Evolutionary conservation across 2,797 vertebrate genomes (phyloP).

Genomic region (Urophycis tenuis): DNA sequence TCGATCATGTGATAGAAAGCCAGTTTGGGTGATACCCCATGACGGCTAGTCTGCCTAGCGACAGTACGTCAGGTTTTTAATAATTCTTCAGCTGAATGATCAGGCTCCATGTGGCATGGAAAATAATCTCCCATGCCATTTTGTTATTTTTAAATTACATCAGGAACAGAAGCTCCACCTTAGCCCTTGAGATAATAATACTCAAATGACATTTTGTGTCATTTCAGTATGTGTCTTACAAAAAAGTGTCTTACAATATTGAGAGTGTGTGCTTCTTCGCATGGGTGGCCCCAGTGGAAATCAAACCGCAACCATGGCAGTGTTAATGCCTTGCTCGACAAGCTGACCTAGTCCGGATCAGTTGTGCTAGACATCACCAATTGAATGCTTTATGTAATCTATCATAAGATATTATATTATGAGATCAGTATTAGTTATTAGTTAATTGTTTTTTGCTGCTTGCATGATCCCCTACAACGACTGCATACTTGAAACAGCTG

Average conservation of each 20-base stretch:
- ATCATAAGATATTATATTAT: neutral
- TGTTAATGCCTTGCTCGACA: constrained; percentile 2
- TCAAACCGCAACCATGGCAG: neutral
- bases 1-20: too few species aligned
- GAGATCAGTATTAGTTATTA: neutral
- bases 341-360: neutral
- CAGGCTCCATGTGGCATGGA: neutral
- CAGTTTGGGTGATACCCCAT: too few species aligned
- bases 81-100: neutral
- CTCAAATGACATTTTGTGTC: neutral
- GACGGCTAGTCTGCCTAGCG: neutral
- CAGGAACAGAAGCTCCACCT: neutral
- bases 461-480: neutral
- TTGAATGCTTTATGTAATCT: neutral
- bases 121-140: neutral
- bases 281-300: neutral
- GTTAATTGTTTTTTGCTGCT: neutral
- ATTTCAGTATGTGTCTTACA: neutral
- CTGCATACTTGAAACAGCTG: constrained; percentile 1
- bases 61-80: neutral
- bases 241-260: neutral
- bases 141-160: neutral
- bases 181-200: neutral
- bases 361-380: neutral
- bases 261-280: neutral